These are phyloP conservation scores for Alosa sapidissima DNA, from an alignment of 2,797 vertebrate species.

Conservation along the genomic window DNA sequence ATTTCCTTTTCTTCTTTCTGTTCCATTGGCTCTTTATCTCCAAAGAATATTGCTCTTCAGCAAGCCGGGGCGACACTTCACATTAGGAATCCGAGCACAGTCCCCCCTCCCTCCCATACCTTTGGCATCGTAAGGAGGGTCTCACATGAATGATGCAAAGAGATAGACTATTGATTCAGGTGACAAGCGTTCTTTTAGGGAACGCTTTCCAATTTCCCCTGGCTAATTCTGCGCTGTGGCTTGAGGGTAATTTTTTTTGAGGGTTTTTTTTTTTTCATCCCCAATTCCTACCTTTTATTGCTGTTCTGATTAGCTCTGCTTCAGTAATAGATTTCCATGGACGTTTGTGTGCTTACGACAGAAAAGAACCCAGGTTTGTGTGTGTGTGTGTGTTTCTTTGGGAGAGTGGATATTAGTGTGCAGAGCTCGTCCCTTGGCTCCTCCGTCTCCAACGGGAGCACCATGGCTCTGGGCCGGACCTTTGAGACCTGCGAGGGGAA, in stretches of 20 bases:
- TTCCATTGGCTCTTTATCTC: background rate
- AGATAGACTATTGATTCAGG: conserved; percentile 33
- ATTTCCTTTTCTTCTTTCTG: background rate
- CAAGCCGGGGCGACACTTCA: background rate
- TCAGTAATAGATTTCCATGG: conserved; percentile 2
- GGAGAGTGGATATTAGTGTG: background rate
- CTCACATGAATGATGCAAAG: conserved; percentile 28
- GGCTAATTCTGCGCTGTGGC: background rate
- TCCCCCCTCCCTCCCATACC: background rate
- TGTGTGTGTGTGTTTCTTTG: background rate
- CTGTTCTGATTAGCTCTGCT: background rate
- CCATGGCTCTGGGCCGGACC: background rate
- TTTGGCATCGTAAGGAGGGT: background rate
- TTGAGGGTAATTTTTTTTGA: background rate
- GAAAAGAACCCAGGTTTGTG: background rate
- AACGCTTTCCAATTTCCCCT: conserved; percentile 1
- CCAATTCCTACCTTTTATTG: conserved; percentile 16
- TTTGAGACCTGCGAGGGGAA: background rate
- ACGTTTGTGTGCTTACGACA: background rate
- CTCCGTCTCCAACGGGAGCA: background rate
- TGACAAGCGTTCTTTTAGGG: background rate
- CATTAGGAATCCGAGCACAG: background rate
- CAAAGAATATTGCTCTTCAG: background rate
- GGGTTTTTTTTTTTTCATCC: background rate
- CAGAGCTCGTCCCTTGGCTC: background rate